Evolutionary conservation across 2,797 vertebrate species (phyloP).

Genomic region (Parauchenoglanis punctatus): DNA sequence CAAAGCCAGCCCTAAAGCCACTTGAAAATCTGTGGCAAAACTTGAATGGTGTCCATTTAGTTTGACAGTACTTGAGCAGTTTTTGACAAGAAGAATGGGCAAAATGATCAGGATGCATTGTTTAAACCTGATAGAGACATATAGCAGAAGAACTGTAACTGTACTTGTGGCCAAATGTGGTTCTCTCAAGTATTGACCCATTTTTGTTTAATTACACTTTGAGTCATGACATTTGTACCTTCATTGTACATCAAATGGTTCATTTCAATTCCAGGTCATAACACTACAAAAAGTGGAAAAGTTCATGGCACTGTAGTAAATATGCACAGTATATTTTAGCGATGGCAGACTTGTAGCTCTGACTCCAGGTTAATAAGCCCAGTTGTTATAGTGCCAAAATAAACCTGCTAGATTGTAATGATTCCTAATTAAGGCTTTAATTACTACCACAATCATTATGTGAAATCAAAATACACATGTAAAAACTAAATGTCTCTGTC

Average conservation of each 20-base stretch:
- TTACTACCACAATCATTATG: conserved; percentile 28
- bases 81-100: neutral
- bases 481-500: neutral
- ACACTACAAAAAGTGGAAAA: neutral
- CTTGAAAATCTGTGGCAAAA: neutral
- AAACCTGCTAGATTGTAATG: conserved; percentile 19
- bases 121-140: neutral
- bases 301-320: neutral
- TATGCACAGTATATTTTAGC: conserved; percentile 6
- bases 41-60: neutral
- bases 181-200: neutral
- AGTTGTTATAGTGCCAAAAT: conserved; percentile 17
- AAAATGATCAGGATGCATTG: neutral
- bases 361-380: neutral
- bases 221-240: neutral
- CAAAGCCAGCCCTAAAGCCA: neutral
- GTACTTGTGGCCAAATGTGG: neutral
- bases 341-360: conserved; percentile 9
- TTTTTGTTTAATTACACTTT: neutral
- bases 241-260: neutral
- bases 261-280: neutral
- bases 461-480: conserved; percentile 30
- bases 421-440: conserved; percentile 29
- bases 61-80: neutral
- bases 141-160: neutral